Percentiles rank a stretch among this genome's conserved stretches.
Conservation (phyloP, 30 jellyfish, hydroid and myxozoan genomes). For the Sanderia malayensis region DNA sequence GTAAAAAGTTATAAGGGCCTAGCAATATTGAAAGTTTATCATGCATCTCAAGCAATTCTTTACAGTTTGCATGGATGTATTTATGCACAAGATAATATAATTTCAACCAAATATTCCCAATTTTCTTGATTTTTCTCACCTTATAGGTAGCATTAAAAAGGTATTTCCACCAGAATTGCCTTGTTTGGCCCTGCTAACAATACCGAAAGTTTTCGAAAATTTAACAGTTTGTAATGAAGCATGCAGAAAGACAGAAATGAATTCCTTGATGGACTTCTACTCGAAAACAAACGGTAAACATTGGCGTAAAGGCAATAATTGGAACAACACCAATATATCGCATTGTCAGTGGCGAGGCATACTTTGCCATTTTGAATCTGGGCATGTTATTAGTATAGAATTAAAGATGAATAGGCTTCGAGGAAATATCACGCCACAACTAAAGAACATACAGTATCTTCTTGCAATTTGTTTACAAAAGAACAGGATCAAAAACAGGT, state of each 20-base stretch:
- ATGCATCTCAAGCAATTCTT: too few species aligned
- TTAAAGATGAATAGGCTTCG: constrained; percentile 16
- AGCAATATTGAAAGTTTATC: too few species aligned
- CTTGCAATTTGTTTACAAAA: constrained; percentile 36
- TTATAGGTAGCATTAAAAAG: too few species aligned
- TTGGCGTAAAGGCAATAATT: constrained; percentile 30
- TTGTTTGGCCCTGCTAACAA: constrained; percentile 8
- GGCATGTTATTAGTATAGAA: constrained; percentile 27
- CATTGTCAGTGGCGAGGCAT: constrained; percentile 61
- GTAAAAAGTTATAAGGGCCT: too few species aligned
- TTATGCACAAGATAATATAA: too few species aligned
- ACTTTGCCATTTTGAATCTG: constrained; percentile 30
- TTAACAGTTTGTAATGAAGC: constrained; percentile 20
- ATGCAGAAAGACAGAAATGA: constrained; percentile 36
- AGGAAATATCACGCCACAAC: constrained; percentile 7
- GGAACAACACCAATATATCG: background rate
- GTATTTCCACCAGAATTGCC: constrained; percentile 18
- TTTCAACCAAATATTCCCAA: too few species aligned
- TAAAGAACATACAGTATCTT: constrained; percentile 17
- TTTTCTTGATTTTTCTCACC: too few species aligned
- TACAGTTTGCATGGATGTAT: too few species aligned
- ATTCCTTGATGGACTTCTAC: background rate
- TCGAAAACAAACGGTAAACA: constrained; percentile 9
- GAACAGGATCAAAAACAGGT: constrained; percentile 5
- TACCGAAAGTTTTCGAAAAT: constrained; percentile 31